Percentiles rank a stretch among this genome's conserved stretches.
These are phyloP conservation scores for Rousettus madagascariensis DNA, from an alignment of 2,797 vertebrate genomes.

Conservation along the genomic window DNA sequence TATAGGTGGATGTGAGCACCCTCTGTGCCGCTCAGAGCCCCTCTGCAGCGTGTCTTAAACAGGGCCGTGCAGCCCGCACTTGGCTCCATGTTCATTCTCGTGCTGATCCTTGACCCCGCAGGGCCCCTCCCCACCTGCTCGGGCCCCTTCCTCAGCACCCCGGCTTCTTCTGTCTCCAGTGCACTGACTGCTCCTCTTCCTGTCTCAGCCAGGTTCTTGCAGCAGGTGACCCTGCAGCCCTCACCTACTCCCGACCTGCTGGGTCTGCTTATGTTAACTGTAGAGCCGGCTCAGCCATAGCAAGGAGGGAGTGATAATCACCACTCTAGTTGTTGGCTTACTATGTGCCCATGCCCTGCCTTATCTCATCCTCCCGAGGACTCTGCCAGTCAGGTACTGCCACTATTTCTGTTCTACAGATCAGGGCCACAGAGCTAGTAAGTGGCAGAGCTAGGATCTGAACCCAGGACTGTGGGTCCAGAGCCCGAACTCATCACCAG, in stretches of 20 bases:
- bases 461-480: background rate
- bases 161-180: background rate
- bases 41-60: background rate
- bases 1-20: accelerated
- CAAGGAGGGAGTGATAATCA: background rate
- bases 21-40: accelerated
- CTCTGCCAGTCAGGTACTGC: background rate
- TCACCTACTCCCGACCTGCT: accelerated
- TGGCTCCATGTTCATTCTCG: accelerated
- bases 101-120: background rate
- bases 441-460: background rate
- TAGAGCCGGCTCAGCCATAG: accelerated
- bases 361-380: accelerated
- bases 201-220: background rate
- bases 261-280: accelerated
- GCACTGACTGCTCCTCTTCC: background rate
- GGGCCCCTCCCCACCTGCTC: background rate
- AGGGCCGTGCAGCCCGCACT: background rate
- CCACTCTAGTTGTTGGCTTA: accelerated
- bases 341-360: accelerated
- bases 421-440: background rate
- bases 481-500: accelerated
- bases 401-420: background rate
- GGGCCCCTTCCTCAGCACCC: background rate
- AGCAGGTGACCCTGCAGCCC: background rate